These are phyloP conservation scores for Oncorhynchus gorbuscha DNA, from an alignment of 2,113 vertebrate genomes.

Conservation along the genomic window DNA sequence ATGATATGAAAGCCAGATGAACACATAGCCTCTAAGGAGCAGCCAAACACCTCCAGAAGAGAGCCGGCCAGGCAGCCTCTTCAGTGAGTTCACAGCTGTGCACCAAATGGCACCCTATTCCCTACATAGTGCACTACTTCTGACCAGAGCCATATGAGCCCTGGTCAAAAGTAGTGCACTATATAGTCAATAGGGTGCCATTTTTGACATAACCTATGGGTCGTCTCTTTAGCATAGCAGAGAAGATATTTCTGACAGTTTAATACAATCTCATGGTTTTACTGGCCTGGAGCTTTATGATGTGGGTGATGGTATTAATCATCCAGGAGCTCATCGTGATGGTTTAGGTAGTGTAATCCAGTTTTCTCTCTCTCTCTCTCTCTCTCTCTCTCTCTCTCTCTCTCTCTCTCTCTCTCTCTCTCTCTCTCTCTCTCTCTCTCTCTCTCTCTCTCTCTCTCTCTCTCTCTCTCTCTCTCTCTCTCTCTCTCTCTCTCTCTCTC, in stretches of 20 bases:
- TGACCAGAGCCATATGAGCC: no score
- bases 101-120: no score
- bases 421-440: no score
- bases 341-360: conserved; percentile 32
- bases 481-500: not conserved
- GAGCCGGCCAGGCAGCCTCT: no score
- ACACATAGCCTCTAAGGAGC: no score
- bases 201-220: not conserved
- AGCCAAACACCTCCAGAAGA: no score
- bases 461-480: not conserved
- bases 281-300: conserved; percentile 24
- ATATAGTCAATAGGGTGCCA: no score
- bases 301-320: conserved; percentile 47
- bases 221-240: conserved; percentile 35
- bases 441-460: no score
- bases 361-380: conserved; percentile 21
- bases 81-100: no score
- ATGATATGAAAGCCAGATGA: no score
- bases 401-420: not conserved
- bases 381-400: not conserved
- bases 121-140: no score
- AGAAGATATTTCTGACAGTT: conserved; percentile 25
- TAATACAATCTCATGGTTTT: conserved; percentile 37
- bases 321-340: conserved; percentile 43
- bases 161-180: no score